phyloP scores from a whole-genome alignment of 2,888 invertebrate genomes.

The Pharmacophagus antenor region DNA sequence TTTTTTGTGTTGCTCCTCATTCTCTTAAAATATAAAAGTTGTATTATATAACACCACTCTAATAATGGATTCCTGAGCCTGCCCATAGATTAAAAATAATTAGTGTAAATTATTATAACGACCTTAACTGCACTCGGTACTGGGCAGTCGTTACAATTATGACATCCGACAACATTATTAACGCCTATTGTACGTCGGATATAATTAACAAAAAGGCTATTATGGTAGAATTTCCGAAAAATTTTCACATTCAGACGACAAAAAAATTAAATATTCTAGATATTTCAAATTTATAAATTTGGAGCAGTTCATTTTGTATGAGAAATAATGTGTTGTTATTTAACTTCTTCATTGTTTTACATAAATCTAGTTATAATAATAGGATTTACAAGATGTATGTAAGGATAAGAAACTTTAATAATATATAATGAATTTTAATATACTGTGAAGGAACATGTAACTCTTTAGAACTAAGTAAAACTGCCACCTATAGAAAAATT shows the following conservation, averaged over 20 bases:
- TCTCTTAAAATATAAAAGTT: background rate
- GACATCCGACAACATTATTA: conserved; percentile 57
- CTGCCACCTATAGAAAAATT: no score
- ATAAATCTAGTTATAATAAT: no score
- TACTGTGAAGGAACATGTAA: no score
- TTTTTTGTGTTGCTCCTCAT: background rate
- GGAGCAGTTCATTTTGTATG: no score
- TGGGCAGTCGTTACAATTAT: conserved; percentile 44
- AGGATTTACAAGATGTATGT: no score
- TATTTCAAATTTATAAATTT: no score
- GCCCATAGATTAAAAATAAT: conserved; percentile 52
- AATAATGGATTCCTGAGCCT: conserved; percentile 34
- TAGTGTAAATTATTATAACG: conserved; percentile 50
- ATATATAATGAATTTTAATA: no score
- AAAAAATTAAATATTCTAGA: no score
- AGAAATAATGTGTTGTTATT: no score
- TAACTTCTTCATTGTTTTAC: no score
- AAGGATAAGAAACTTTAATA: no score
- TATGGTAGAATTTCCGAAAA: conserved; percentile 34
- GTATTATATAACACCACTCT: conserved; percentile 47
- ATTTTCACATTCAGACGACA: background rate
- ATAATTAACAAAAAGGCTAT: conserved; percentile 41
- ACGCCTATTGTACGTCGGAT: conserved; percentile 47
- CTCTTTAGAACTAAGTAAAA: no score
- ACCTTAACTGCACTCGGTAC: conserved; percentile 41